phyloP scores from a whole-genome alignment of 2,797 vertebrate species.

The Siniperca obscura region DNA sequence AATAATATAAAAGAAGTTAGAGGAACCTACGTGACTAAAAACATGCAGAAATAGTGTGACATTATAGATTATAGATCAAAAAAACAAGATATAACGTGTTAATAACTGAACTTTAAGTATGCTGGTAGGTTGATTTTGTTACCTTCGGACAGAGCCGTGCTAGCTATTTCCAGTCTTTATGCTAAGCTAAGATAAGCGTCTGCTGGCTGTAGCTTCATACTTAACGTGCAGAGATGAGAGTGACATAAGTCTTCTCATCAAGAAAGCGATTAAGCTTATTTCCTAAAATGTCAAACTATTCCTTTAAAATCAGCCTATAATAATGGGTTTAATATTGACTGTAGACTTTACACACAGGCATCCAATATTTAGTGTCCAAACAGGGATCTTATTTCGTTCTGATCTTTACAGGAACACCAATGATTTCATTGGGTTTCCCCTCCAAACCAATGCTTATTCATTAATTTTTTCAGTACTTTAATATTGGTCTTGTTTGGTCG shows the following conservation, averaged over 20 bases:
- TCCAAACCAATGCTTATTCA: neutral
- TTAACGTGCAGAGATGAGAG: neutral
- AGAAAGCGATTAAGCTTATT: accelerated
- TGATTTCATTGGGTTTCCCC: neutral
- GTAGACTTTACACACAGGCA: neutral
- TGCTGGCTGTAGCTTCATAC: neutral
- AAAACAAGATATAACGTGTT: neutral
- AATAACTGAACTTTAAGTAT: neutral
- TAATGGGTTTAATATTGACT: neutral
- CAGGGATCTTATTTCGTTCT: neutral
- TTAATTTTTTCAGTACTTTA: neutral
- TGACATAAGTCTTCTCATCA: neutral
- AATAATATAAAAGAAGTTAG: neutral
- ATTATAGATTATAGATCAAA: neutral
- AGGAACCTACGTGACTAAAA: neutral
- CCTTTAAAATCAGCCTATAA: neutral
- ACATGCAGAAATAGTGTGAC: neutral
- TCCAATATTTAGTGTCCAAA: neutral
- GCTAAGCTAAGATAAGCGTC: neutral
- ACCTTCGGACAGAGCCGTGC: neutral
- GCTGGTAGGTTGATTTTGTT: neutral
- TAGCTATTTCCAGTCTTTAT: neutral
- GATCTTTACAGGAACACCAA: neutral
- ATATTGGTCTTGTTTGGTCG: neutral
- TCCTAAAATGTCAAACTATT: neutral